Evolutionary conservation across 2,888 invertebrate species (phyloP).

Genomic region (Mamestra brassicae): DNA sequence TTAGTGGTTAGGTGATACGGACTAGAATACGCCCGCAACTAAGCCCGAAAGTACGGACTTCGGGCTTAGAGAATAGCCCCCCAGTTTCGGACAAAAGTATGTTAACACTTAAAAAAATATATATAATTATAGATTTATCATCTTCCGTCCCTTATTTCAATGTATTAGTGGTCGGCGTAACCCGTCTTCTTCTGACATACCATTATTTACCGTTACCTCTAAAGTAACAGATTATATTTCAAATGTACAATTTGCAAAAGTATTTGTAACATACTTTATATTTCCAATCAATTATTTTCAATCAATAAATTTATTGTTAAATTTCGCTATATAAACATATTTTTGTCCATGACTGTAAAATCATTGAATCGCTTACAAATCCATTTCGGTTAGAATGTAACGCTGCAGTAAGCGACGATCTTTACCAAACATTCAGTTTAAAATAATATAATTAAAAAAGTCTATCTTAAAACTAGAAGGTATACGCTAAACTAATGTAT

Average conservation of each 20-base stretch:
- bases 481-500: slow-evolving; percentile 39
- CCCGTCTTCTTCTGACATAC: not conserved
- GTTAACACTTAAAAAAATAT: not conserved
- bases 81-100: not conserved
- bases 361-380: not conserved
- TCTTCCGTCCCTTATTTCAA: not conserved
- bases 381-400: not conserved
- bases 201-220: not conserved
- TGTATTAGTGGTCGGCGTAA: not conserved
- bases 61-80: no score
- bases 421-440: slow-evolving; percentile 45
- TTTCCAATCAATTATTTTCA: not conserved
- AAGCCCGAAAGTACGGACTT: no score
- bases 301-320: not conserved
- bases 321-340: not conserved
- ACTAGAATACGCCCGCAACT: no score
- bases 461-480: slow-evolving; percentile 21
- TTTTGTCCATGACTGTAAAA: not conserved
- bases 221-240: not conserved
- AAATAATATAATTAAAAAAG: slow-evolving; percentile 30
- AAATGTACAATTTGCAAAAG: not conserved
- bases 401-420: slow-evolving; percentile 23
- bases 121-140: not conserved
- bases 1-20: no score
- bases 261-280: not conserved